Percentiles rank a stretch among this genome's conserved stretches.
These are phyloP conservation scores for Gerris buenoi DNA, from an alignment of 1,140 invertebrate species.

Conservation along the genomic window DNA sequence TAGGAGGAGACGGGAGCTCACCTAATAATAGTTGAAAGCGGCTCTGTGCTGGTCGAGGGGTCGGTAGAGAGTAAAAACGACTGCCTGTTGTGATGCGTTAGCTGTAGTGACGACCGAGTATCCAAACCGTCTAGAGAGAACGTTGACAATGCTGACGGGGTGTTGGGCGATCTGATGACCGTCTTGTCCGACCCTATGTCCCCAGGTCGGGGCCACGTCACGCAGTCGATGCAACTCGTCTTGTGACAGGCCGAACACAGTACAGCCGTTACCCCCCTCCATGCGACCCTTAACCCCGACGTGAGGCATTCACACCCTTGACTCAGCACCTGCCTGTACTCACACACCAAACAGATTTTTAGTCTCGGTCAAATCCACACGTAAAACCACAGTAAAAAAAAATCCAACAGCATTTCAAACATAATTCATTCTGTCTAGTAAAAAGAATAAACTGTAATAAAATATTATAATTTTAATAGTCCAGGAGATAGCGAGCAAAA, in stretches of 20 bases:
- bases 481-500: too few relatives aligned
- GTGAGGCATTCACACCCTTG: conserved; percentile 19
- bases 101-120: conserved; percentile 16
- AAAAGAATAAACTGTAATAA: too few relatives aligned
- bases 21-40: background rate
- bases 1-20: too few relatives aligned
- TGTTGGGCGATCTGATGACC: conserved; percentile 20
- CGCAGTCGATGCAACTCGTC: conserved; percentile 13
- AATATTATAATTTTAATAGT: too few relatives aligned
- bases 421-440: too few relatives aligned
- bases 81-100: conserved; percentile 13
- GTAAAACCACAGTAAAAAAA: too few relatives aligned
- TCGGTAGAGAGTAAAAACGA: conserved; percentile 19
- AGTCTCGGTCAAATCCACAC: too few relatives aligned
- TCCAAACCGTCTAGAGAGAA: conserved; percentile 14
- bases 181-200: conserved; percentile 22
- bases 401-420: too few relatives aligned
- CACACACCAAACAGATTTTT: background rate
- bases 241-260: conserved; percentile 20
- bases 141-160: conserved; percentile 16
- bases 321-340: background rate
- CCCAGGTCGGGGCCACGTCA: conserved; percentile 13
- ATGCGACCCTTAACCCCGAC: conserved; percentile 22
- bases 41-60: conserved; percentile 3
- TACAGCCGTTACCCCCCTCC: conserved; percentile 18